A percentile compares a stretch with the other conserved stretches of the same genome.
Conservation (phyloP, 2,888 invertebrate species). For the Eupithecia subfuscata region DNA sequence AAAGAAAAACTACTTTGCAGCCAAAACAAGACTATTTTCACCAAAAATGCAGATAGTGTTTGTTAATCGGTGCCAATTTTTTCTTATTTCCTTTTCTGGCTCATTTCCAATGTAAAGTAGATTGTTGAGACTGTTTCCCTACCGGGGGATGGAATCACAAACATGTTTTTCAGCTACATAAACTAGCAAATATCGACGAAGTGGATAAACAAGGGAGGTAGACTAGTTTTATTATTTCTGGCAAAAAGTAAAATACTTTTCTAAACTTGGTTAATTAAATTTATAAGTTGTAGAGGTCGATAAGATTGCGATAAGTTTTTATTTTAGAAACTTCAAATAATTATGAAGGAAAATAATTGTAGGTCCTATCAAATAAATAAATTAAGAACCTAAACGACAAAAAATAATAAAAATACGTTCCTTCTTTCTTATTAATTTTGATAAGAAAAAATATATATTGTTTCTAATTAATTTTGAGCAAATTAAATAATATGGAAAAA, state of each 20-base stretch:
- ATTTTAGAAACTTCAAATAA: neutral
- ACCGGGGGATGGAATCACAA: neutral
- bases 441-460: too few species aligned
- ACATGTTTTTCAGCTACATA: neutral
- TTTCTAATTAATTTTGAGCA: too few species aligned
- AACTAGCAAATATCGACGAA: neutral
- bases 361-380: neutral
- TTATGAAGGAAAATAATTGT: neutral
- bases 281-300: neutral
- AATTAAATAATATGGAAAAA: too few species aligned
- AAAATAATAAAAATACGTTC: neutral
- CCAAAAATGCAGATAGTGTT: neutral
- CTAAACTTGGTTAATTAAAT: neutral
- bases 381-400: neutral
- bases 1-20: neutral
- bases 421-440: too few species aligned
- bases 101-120: conserved; percentile 1
- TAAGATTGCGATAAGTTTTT: neutral
- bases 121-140: neutral
- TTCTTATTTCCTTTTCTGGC: neutral
- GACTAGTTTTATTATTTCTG: neutral
- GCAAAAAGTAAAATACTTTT: neutral
- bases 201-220: neutral
- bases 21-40: neutral
- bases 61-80: neutral